Evolutionary conservation across 2,113 vertebrate species (phyloP).

Genomic region (Hippocampus abdominalis): DNA sequence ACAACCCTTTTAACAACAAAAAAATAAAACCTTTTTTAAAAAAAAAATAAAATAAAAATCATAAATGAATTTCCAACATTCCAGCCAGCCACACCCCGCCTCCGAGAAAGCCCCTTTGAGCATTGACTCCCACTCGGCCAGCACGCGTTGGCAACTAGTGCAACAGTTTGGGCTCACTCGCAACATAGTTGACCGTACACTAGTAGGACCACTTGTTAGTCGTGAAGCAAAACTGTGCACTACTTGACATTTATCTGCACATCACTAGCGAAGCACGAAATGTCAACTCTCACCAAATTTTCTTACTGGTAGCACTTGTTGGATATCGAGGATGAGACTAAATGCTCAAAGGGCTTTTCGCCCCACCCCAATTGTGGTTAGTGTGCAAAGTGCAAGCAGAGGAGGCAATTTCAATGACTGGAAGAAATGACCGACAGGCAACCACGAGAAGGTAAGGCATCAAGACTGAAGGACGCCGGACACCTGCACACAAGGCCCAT

Average conservation of each 20-base stretch:
- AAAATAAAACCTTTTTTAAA: too few species aligned
- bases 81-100: slow-evolving; percentile 27
- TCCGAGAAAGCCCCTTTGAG: slow-evolving; percentile 50
- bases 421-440: background rate
- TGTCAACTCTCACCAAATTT: too few species aligned
- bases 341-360: background rate
- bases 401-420: slow-evolving; percentile 4
- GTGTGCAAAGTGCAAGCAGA: slow-evolving; percentile 77
- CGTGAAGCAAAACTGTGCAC: too few species aligned
- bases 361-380: slow-evolving; percentile 40
- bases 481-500: background rate
- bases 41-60: slow-evolving; percentile 1
- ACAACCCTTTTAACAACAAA: slow-evolving; percentile 57
- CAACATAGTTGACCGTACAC: too few species aligned
- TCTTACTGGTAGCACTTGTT: too few species aligned
- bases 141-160: too few species aligned
- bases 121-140: background rate
- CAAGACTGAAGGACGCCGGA: background rate
- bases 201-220: too few species aligned
- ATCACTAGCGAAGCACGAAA: too few species aligned
- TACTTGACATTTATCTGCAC: too few species aligned
- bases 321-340: too few species aligned
- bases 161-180: too few species aligned
- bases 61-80: slow-evolving; percentile 46
- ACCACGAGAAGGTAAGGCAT: background rate